Conservation (phyloP, 2,797 vertebrate genomes). For the Siniperca undulata region DNA sequence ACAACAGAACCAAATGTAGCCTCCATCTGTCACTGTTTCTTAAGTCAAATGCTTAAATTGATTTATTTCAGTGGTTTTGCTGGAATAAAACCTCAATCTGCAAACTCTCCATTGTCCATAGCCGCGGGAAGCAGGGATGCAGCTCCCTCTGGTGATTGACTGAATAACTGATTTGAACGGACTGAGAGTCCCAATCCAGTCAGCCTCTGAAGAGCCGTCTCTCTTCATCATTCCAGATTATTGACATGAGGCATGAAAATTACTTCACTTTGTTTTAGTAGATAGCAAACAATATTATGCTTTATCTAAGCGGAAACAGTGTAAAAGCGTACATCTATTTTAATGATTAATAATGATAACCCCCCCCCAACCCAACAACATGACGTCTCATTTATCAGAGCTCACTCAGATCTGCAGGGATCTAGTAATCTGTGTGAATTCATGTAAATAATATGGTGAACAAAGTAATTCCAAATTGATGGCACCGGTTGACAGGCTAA, state of each 20-base stretch:
- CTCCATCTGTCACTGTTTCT: constrained; percentile 7
- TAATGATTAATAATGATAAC: constrained; percentile 10
- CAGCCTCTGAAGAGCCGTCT: neutral
- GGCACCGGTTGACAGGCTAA: neutral
- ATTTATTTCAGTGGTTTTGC: constrained; percentile 33
- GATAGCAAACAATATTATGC: constrained; percentile 19
- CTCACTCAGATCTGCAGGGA: constrained; percentile 7
- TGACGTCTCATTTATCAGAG: neutral
- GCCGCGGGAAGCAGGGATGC: constrained; percentile 69
- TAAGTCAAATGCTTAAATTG: constrained; percentile 5
- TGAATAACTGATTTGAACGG: constrained; percentile 6
- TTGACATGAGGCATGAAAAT: constrained; percentile 9
- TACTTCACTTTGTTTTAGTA: constrained; percentile 2
- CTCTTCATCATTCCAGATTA: neutral
- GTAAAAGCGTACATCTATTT: constrained; percentile 14
- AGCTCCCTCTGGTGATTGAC: constrained; percentile 67
- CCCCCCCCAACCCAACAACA: constrained; percentile 2
- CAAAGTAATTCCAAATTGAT: constrained; percentile 23
- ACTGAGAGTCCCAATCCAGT: neutral
- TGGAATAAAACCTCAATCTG: constrained; percentile 39
- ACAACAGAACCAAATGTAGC: constrained; percentile 23
- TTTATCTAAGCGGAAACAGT: constrained; percentile 10
- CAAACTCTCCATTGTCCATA: constrained; percentile 52
- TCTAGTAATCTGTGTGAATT: constrained; percentile 22
- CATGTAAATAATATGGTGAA: constrained; percentile 27